Conservation (phyloP, 2,888 invertebrate species). For the Petrolisthes cinctipes region DNA sequence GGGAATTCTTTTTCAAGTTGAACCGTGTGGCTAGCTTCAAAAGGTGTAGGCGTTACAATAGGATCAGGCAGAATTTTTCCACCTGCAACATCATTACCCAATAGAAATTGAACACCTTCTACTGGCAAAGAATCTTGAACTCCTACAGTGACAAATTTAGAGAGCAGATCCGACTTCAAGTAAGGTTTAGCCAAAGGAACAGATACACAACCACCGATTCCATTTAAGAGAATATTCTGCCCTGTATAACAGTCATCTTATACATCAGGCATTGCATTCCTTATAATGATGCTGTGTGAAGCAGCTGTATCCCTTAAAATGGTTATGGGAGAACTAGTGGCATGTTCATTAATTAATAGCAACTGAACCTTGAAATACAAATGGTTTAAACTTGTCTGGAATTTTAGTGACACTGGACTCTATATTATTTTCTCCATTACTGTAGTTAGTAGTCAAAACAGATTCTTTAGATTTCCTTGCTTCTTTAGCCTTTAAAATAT, state of each 20-base stretch:
- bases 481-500: background rate
- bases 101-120: background rate
- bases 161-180: background rate
- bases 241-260: background rate
- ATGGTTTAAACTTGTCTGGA: background rate
- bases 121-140: background rate
- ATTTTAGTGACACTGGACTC: background rate
- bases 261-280: slow-evolving; percentile 4
- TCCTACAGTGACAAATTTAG: background rate
- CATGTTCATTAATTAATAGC: background rate
- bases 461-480: background rate
- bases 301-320: background rate
- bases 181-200: slow-evolving; percentile 2
- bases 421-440: background rate
- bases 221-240: background rate
- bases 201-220: background rate
- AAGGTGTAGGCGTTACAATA: background rate
- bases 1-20: background rate
- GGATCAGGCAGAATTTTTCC: background rate
- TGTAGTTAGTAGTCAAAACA: background rate
- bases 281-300: background rate
- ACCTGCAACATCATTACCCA: slow-evolving; percentile 4
- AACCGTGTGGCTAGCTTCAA: too few species aligned
- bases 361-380: slow-evolving; percentile 1
- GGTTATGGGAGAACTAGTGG: background rate